Percentiles rank a stretch among this genome's conserved stretches.
These are phyloP conservation scores for Okapia johnstoni DNA, from an alignment of 2,113 vertebrate genomes.

Conservation along the genomic window DNA sequence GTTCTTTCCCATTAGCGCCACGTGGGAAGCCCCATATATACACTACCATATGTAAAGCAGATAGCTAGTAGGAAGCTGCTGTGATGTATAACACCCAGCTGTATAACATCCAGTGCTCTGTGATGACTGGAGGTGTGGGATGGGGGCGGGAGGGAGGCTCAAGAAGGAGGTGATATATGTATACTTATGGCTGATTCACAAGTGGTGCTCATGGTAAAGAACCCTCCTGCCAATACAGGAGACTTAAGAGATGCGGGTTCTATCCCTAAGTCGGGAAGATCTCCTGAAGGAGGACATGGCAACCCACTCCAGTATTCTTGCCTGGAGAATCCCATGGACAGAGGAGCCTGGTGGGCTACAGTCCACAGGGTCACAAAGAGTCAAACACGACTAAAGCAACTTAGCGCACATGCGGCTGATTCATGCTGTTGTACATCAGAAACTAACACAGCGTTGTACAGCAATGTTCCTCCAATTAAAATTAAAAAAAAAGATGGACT, in stretches of 20 bases:
- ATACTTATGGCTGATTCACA: not conserved
- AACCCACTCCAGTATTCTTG: not conserved
- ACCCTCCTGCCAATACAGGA: not conserved
- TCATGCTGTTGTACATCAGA: not conserved
- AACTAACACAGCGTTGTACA: not conserved
- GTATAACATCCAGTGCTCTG: not conserved
- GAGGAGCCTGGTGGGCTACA: not conserved
- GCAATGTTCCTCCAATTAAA: not conserved
- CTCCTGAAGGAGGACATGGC: not conserved
- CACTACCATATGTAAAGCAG: not conserved
- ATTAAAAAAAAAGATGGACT: not conserved
- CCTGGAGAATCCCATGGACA: not conserved
- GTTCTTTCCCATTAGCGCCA: no score
- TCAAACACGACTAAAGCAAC: not conserved
- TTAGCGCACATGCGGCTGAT: not conserved
- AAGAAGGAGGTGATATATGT: not conserved
- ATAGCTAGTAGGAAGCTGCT: not conserved
- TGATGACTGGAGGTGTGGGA: not conserved
- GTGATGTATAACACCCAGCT: no score
- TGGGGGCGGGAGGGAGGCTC: not conserved
- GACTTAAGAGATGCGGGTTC: not conserved
- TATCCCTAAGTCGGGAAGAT: not conserved
- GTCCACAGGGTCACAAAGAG: rapidly evolving
- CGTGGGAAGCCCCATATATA: not conserved
- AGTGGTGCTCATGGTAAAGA: not conserved